Evolutionary conservation across 2,797 vertebrate genomes (phyloP), one percentile per base, ranked within the genome.

Genomic region (Perodicticus potto): DNA sequence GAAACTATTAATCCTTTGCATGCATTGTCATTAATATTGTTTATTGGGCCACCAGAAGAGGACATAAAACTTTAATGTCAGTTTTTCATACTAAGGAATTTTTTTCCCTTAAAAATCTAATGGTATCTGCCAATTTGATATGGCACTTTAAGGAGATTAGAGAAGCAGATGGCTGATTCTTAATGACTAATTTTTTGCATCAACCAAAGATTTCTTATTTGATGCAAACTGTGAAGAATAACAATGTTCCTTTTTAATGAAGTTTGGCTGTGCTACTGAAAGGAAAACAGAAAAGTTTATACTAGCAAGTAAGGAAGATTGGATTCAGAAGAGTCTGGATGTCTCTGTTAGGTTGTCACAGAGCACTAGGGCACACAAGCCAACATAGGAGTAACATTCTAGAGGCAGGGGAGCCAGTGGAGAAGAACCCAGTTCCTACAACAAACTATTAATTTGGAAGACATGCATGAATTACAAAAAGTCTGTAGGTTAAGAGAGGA

Each of bases 101-200:
- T 98, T 97, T 97, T 97, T 93, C 53, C 53, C 81, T 81, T 93
- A 94, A 98, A 95, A 97, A 96, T 95, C 32, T 87, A 92, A 87
- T 91, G 70, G 63, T 76, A 43, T 97, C 87, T 97, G 32, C 91
- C 96, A 96, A 98, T 97, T 92, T 97, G 85, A 97, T 88, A 94
- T 34, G 96, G 43, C 77, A 92, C 32, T 97, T 97, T 86, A 97
- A 97, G 86, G 86, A 97, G 93, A 95, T 94, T 95, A 83, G 40
- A 91, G 95, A 92, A 98, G 96, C 97, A 98, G 97, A 97, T 98
- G 98, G 97, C 82, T 89, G 77, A 96, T 90, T 94, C 67, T 89
- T 74, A 98, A 91, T 67, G 96, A 97, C 93, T 96, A 95, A 91
- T 96, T 98, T 97, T 98, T 94, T 94, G 19, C 84, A 96, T 95